These are phyloP conservation scores for Botia almorhae DNA, from an alignment of 2,797 vertebrate species.

Conservation along the genomic window DNA sequence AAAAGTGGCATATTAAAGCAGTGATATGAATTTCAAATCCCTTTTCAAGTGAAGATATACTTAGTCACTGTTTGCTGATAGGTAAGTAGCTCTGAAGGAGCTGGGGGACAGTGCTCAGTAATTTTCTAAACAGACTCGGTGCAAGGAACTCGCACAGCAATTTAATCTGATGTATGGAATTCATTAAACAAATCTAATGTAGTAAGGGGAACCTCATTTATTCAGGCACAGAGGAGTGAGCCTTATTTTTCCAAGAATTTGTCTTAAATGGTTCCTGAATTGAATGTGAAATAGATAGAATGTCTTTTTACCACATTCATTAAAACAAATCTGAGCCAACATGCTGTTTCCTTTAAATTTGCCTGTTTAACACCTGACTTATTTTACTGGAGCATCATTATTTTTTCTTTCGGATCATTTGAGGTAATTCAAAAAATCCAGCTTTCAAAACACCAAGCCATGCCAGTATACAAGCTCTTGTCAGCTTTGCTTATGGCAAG, in stretches of 20 bases:
- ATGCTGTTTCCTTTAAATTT: constrained; percentile 9
- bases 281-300: constrained; percentile 54
- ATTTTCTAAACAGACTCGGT: constrained; percentile 65
- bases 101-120: constrained; percentile 35
- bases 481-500: background rate
- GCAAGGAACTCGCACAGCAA: constrained; percentile 53
- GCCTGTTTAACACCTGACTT: background rate
- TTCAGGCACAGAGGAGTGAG: constrained; percentile 60
- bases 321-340: constrained; percentile 20
- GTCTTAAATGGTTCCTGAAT: constrained; percentile 58
- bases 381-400: constrained; percentile 25
- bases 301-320: constrained; percentile 34
- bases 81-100: constrained; percentile 14
- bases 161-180: constrained; percentile 74
- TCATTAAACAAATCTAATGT: constrained; percentile 74
- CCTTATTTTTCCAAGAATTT: constrained; percentile 65
- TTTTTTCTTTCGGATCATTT: constrained; percentile 12
- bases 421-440: constrained; percentile 2
- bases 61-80: constrained; percentile 20
- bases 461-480: constrained; percentile 1
- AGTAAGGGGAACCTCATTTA: constrained; percentile 67
- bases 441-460: background rate
- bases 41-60: background rate
- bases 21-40: background rate
- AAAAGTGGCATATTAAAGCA: background rate